A percentile compares a stretch with the other conserved stretches of the same genome.
Conservation (phyloP, 2,113 vertebrate genomes). For the Puntigrus tetrazona region DNA sequence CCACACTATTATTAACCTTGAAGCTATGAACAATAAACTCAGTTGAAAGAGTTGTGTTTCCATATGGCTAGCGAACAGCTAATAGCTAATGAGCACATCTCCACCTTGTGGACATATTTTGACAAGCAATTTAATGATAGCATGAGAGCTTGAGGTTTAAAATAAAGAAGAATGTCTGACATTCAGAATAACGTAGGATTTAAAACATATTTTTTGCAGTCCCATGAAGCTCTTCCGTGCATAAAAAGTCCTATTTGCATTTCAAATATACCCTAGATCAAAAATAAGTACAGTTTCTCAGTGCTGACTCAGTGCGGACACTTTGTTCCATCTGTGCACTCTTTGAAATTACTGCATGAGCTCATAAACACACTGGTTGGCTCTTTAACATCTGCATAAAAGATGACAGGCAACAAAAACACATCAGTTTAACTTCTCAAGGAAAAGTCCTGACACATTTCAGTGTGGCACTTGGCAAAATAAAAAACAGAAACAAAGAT, state of each 20-base stretch:
- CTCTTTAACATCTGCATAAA: neutral
- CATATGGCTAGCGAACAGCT: slow-evolving; percentile 42
- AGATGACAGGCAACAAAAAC: neutral
- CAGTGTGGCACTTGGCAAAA: neutral
- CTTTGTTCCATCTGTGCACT: slow-evolving; percentile 16
- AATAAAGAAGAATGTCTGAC: neutral
- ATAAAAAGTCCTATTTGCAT: slow-evolving; percentile 18
- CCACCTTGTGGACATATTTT: slow-evolving; percentile 75
- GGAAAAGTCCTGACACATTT: slow-evolving; percentile 22
- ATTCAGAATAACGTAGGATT: neutral
- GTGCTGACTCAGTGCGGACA: slow-evolving; percentile 13
- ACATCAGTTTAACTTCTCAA: neutral
- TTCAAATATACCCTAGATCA: slow-evolving; percentile 4
- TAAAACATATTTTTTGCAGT: neutral
- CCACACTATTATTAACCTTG: neutral
- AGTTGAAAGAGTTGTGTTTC: slow-evolving; percentile 6
- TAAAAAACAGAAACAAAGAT: neutral
- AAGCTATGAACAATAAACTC: neutral
- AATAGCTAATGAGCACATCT: slow-evolving; percentile 71
- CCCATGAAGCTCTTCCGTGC: neutral
- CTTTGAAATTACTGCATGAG: slow-evolving; percentile 21
- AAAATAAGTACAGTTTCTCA: neutral
- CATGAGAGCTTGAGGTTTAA: neutral
- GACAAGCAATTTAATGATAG: neutral
- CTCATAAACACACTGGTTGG: slow-evolving; percentile 9